A percentile compares a stretch with the other conserved stretches of the same genome.
These are phyloP conservation scores for Isichthys henryi DNA, from an alignment of 2,113 vertebrate genomes.

Conservation along the genomic window DNA sequence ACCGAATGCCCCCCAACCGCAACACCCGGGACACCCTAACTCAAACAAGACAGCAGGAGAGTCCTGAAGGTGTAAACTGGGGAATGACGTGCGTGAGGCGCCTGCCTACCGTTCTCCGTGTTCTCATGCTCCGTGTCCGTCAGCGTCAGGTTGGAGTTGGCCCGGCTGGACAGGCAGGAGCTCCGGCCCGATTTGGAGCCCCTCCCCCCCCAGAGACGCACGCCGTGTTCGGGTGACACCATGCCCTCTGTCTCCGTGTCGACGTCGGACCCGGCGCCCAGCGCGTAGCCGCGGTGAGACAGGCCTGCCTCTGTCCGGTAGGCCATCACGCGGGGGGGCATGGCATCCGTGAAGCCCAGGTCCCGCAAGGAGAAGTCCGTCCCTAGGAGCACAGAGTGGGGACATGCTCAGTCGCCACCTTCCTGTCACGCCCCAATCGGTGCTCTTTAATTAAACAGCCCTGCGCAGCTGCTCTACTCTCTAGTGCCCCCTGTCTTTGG, in stretches of 20 bases:
- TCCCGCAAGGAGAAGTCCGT: slow-evolving; percentile 83
- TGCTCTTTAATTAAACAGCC: not conserved
- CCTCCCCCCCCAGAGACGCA: slow-evolving; percentile 88
- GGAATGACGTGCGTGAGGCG: not conserved
- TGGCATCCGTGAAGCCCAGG: slow-evolving; percentile 77
- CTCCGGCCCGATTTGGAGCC: slow-evolving; percentile 85
- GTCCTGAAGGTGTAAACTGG: not conserved
- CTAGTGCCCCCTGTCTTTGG: not conserved
- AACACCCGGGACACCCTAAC: not conserved
- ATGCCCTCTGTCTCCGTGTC: slow-evolving; percentile 85
- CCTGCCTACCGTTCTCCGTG: slow-evolving; percentile 78
- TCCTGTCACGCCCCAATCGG: not conserved
- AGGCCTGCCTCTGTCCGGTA: slow-evolving; percentile 79
- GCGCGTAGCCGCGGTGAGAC: slow-evolving; percentile 81
- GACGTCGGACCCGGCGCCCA: slow-evolving; percentile 73
- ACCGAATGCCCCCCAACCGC: not conserved
- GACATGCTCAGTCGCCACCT: not conserved
- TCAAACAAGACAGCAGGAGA: not conserved
- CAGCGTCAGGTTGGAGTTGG: slow-evolving; percentile 95
- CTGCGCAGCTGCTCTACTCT: not conserved
- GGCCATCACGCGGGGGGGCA: slow-evolving; percentile 70
- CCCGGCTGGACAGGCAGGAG: slow-evolving; percentile 92
- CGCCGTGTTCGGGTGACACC: slow-evolving; percentile 80
- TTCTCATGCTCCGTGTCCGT: slow-evolving; percentile 96
- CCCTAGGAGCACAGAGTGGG: slow-evolving; percentile 52